These are phyloP conservation scores for Pelvicachromis taeniatus DNA, from an alignment of 2,113 vertebrate species.

Conservation along the genomic window DNA sequence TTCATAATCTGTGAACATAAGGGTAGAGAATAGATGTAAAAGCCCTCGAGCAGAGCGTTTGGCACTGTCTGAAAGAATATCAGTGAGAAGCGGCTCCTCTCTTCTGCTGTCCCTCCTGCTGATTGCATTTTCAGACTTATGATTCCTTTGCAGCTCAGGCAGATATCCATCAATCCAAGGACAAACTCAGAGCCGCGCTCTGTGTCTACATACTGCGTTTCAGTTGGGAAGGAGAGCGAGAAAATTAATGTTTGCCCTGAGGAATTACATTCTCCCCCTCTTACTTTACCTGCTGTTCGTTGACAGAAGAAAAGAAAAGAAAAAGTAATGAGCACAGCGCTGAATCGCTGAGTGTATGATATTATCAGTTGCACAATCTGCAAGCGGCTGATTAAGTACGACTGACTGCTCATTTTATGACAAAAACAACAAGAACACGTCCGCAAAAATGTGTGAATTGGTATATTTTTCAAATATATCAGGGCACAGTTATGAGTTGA, in stretches of 20 bases:
- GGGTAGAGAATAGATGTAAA: constrained; percentile 7
- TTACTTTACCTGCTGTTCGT: constrained; percentile 7
- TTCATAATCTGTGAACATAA: not conserved
- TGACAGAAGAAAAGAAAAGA: not conserved
- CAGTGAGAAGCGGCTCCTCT: constrained; percentile 17
- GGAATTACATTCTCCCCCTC: constrained; percentile 16
- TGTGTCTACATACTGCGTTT: constrained; percentile 26
- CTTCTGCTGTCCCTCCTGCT: constrained; percentile 6
- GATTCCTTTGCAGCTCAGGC: constrained; percentile 17
- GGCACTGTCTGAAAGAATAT: constrained; percentile 13
- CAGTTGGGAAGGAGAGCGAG: constrained; percentile 6
- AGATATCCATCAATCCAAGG: constrained; percentile 46
- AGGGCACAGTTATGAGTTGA: not conserved
- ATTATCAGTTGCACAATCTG: not conserved
- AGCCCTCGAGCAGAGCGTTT: constrained; percentile 26
- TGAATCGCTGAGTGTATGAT: not conserved
- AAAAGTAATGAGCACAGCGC: not conserved
- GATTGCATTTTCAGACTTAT: constrained; percentile 34
- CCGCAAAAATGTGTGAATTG: not conserved
- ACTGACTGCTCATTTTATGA: not conserved
- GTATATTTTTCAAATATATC: not conserved
- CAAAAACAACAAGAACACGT: not conserved
- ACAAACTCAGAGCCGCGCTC: constrained; percentile 23
- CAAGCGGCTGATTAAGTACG: not conserved
- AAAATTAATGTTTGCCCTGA: constrained; percentile 48